Evolutionary conservation across 2,113 vertebrate species (phyloP).

Genomic region (Channa maculata): DNA sequence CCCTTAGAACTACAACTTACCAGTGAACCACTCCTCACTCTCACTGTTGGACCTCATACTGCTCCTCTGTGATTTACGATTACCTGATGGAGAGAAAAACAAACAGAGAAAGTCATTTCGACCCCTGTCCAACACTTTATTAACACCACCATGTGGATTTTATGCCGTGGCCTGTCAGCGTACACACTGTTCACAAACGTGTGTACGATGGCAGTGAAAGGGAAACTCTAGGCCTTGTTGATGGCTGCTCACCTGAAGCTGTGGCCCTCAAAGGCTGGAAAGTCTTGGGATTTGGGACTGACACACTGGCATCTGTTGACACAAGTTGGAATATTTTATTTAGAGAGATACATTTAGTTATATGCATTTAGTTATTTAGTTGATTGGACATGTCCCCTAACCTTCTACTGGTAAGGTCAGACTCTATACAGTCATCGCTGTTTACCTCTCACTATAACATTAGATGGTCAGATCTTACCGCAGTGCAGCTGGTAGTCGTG

Average conservation of each 20-base stretch:
- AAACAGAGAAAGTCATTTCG: background rate
- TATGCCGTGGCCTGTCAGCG: no score
- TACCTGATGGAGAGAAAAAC: constrained; percentile 38
- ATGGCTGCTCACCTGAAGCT: constrained; percentile 35
- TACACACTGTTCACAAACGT: no score
- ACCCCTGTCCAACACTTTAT: no score
- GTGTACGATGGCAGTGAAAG: background rate
- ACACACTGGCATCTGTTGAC: constrained; percentile 35
- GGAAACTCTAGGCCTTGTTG: no score
- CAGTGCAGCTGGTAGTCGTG: constrained; percentile 83
- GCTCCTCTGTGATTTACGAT: constrained; percentile 7
- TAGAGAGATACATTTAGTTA: no score
- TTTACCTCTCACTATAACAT: no score
- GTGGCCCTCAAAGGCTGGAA: constrained; percentile 5
- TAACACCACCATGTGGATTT: no score
- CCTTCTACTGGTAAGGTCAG: no score
- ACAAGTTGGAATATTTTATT: background rate
- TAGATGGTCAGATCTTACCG: constrained; percentile 42
- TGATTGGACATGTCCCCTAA: no score
- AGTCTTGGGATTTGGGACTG: background rate
- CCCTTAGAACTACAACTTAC: constrained; percentile 34
- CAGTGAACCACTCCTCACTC: constrained; percentile 68
- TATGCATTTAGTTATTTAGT: no score
- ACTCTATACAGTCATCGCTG: no score
- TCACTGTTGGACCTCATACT: constrained; percentile 58